Percentiles rank a stretch among this genome's conserved stretches.
These are phyloP conservation scores for Lasioglossum calceatum DNA, from an alignment of 2,888 invertebrate genomes.

Conservation along the genomic window DNA sequence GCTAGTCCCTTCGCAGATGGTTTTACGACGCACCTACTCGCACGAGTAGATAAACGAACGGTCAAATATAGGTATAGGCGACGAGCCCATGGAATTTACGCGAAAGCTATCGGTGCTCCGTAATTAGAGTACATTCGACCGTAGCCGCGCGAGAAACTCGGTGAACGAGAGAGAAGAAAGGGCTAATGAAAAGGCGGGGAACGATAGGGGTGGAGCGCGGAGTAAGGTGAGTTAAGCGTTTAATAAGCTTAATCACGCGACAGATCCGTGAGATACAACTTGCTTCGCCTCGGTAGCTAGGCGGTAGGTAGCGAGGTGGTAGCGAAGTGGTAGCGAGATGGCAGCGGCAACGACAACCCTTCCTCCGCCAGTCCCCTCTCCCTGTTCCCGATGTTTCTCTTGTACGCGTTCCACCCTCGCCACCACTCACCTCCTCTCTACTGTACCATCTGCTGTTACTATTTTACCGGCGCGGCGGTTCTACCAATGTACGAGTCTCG, in stretches of 20 bases:
- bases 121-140: slow-evolving; percentile 27
- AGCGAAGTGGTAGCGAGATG: slow-evolving; percentile 66
- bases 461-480: slow-evolving; percentile 81
- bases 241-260: slow-evolving; percentile 85
- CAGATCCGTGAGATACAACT: slow-evolving; percentile 85
- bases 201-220: slow-evolving; percentile 53
- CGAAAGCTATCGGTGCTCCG: slow-evolving; percentile 7
- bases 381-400: slow-evolving; percentile 40
- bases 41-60: neutral
- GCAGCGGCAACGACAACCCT: slow-evolving; percentile 69
- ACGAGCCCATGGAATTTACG: neutral
- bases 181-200: slow-evolving; percentile 60
- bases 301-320: slow-evolving; percentile 48
- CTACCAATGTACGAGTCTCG: slow-evolving; percentile 76
- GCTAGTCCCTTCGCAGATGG: too few species aligned
- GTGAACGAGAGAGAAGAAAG: slow-evolving; percentile 50
- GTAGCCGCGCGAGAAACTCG: slow-evolving; percentile 45
- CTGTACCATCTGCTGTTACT: slow-evolving; percentile 84
- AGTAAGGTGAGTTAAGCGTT: slow-evolving; percentile 83
- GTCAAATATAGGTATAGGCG: neutral
- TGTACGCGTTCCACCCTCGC: slow-evolving; percentile 55
- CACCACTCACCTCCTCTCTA: slow-evolving; percentile 63
- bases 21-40: too few species aligned
- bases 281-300: slow-evolving; percentile 81
- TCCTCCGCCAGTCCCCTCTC: slow-evolving; percentile 37